A percentile compares a stretch with the other conserved stretches of the same genome.
Conservation (phyloP, 30 jellyfish, hydroid and myxozoan species). For the Aurelia sp. region DNA sequence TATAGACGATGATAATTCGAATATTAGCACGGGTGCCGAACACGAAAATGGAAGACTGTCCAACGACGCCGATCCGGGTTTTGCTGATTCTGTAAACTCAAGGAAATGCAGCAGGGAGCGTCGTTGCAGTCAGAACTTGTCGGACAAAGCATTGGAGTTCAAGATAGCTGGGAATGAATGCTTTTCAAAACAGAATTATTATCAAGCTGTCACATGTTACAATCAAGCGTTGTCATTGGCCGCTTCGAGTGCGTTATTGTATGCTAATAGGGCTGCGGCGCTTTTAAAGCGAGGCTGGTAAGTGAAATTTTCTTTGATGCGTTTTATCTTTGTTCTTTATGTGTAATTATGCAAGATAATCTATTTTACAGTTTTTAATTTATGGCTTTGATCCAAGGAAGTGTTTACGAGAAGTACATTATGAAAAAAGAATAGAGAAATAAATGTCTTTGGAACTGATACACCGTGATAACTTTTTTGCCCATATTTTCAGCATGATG, state of each 20-base stretch:
- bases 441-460: no score
- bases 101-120: background rate
- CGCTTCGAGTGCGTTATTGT: conserved; percentile 82
- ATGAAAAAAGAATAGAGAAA: no score
- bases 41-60: background rate
- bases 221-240: conserved; percentile 79
- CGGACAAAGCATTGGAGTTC: conserved; percentile 71
- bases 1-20: conserved; percentile 9
- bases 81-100: background rate
- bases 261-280: conserved; percentile 99
- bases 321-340: no score
- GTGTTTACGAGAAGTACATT: no score
- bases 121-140: conserved; percentile 8
- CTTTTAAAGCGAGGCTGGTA: conserved; percentile 91
- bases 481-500: no score
- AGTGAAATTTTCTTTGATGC: background rate
- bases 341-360: no score
- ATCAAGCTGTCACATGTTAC: conserved; percentile 86
- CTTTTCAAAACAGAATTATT: conserved; percentile 88
- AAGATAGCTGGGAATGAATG: conserved; percentile 90
- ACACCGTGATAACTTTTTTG: no score
- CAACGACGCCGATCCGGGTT: background rate
- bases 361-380: no score
- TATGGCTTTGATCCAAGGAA: no score
- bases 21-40: background rate